Base-by-base conservation (phyloP, 1,140 invertebrate genomes). In the Drosophila setifemur region DNA sequence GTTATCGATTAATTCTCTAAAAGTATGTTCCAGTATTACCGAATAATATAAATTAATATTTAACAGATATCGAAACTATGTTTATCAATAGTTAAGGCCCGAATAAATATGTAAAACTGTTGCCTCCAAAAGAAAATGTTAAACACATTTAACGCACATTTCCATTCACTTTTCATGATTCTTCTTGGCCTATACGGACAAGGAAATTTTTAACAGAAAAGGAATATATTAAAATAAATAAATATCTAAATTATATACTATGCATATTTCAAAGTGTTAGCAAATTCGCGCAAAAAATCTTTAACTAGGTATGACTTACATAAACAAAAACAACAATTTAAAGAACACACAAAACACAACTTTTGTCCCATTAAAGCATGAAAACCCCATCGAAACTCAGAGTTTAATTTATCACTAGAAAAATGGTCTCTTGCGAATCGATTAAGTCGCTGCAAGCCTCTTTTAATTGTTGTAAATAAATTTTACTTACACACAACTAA, bases 231-330 rank as follows among this genome's bases (percentile, higher is more conserved):
- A 25, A 40, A 79, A 63, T 58, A 48, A 69, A 58, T 57, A 55
- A 50, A 18, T 4, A 35, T 14, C n/a, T 31, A 49, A 66, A 35
- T 23, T 19, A 75, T 42, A 50, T 28, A 60, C 39, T 61, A 69
- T 33, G 68, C 9, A 35, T 78, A 68, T 58, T 76, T 79, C 81
- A 44, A 83, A 83, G 45, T 70, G 55, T 76, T 72, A 60, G 73
- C 52, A 54, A 73, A 73, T 66, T 83, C 71, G 81, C 81, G 76
- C 81, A 86, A 86, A 86, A 89, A 89, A 89, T 89, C 86, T 89
- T 89, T 89, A 64, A 78, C 74, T 89, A 83, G 86, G 86, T 89
- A 89, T 89, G 86, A 77, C 76, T 67, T 69, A 71, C 44, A 66
- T 35, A 53, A 47, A 72, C 40, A 49, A 57, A 12, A 68, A 25